Base-by-base conservation (phyloP, 2,888 invertebrate genomes). In the Cosmorhoe ocellata region DNA sequence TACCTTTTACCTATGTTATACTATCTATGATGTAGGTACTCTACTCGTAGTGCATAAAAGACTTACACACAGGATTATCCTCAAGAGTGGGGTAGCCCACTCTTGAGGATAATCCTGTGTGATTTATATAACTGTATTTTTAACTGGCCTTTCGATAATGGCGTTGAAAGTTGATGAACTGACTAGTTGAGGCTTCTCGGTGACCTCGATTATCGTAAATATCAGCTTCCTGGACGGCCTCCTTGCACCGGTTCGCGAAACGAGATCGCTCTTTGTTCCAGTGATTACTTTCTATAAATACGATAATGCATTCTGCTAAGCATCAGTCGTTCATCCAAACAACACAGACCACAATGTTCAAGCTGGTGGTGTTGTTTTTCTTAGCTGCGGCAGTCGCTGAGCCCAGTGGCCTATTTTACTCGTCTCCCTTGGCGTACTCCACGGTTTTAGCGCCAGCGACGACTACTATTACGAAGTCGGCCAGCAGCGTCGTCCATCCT, bases 321-420 rank as follows among this genome's bases (percentile, higher is more conserved):
- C 70, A 87, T 87, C 88, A 88, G 82, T 85, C 72, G 79, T 75
- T 71, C 64, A 67, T 67, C 63, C 71, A 71, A 77, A 66, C 80
- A 83, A 85, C 85, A 81, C 80, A 87, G 75, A 83, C 79, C 79
- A 88, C 75, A 69, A 90, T 90, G 88, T 86, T 76, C 71, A 89
- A 86, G 70, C 67, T 87, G 84, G 91, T 92, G 83, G 91, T 92
- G 76, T 91, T 93, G 90, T 92, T 91, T 81, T 80, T 93, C 68
- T 71, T 93, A 69, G 92, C 92, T 65, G 81, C 89, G 64, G 92
- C 81, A 62, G 74, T 82, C 46, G 93, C 92, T 60, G 76, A 82
- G 58, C 85, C 84, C 6, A 63, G 72, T 13, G 42, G 59, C 27
- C 36, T 60, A 33, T 34, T 62, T 7, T 64, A 59, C 39, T 55